Conservation (phyloP, 2,113 vertebrate genomes). For the Emydocephalus ijimae region DNA sequence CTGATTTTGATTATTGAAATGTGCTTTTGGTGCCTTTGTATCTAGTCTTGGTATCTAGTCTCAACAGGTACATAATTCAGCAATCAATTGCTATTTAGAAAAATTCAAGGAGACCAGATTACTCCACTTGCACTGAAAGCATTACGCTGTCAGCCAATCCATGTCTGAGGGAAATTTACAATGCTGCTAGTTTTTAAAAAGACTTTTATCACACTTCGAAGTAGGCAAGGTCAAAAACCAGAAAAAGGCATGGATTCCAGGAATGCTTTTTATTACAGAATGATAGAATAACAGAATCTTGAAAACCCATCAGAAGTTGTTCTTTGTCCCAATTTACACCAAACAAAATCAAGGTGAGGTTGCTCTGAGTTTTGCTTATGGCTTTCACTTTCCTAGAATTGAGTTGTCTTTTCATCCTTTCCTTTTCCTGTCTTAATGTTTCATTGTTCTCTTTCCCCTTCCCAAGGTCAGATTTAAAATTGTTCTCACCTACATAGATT, state of each 20-base stretch:
- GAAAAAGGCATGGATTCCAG: neutral
- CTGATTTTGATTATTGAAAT: neutral
- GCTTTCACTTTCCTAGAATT: neutral
- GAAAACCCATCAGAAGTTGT: neutral
- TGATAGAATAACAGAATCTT: neutral
- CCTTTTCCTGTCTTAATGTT: neutral
- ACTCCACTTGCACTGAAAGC: neutral
- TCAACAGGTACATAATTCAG: neutral
- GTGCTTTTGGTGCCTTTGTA: neutral
- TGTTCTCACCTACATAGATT: neutral
- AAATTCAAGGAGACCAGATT: neutral
- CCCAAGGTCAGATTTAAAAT: neutral
- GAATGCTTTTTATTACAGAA: neutral
- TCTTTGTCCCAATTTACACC: neutral
- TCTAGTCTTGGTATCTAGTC: neutral
- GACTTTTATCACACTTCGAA: neutral
- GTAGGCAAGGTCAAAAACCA: neutral
- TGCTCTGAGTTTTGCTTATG: neutral
- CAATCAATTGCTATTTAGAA: neutral
- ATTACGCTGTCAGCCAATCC: neutral
- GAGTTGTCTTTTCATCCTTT: neutral
- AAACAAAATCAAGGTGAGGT: neutral
- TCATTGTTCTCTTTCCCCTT: neutral
- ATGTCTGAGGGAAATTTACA: neutral
- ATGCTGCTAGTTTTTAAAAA: neutral